Conservation (phyloP, 2,888 invertebrate genomes). For the Apodemia duryi region DNA sequence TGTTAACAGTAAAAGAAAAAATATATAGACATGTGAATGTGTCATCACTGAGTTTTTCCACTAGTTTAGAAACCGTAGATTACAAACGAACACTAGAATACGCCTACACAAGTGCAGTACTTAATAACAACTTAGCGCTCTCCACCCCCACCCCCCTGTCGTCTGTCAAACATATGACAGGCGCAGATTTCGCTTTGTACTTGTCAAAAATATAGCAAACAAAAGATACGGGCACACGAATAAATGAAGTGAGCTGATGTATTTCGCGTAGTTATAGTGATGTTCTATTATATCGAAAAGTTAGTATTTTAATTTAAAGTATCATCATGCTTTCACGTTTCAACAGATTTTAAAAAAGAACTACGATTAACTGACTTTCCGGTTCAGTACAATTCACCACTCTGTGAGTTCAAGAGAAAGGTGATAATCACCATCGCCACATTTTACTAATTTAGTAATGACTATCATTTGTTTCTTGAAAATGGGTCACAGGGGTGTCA, state of each 20-base stretch:
- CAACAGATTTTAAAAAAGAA: no score
- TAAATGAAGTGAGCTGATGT: constrained; percentile 79
- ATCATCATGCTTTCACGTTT: background rate
- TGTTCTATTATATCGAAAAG: constrained; percentile 33
- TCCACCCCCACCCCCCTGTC: constrained; percentile 39
- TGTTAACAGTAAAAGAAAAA: background rate
- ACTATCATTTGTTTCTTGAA: no score
- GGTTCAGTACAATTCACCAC: no score
- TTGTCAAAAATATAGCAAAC: constrained; percentile 80
- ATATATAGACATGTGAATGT: background rate
- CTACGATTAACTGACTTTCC: no score
- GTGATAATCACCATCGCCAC: no score
- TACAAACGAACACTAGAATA: constrained; percentile 28
- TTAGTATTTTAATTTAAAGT: background rate
- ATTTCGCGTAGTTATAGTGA: constrained; percentile 55
- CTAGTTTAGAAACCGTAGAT: constrained; percentile 17
- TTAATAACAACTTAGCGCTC: constrained; percentile 73
- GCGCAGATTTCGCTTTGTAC: constrained; percentile 77
- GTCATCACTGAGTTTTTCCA: background rate
- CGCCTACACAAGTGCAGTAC: constrained; percentile 60
- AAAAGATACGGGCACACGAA: constrained; percentile 71
- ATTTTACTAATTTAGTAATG: no score
- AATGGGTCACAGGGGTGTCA: no score
- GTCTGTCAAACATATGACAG: constrained; percentile 77
- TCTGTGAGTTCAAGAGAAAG: no score